phyloP scores from a whole-genome alignment of 2,888 invertebrate species.

The Agrilus biguttatus region DNA sequence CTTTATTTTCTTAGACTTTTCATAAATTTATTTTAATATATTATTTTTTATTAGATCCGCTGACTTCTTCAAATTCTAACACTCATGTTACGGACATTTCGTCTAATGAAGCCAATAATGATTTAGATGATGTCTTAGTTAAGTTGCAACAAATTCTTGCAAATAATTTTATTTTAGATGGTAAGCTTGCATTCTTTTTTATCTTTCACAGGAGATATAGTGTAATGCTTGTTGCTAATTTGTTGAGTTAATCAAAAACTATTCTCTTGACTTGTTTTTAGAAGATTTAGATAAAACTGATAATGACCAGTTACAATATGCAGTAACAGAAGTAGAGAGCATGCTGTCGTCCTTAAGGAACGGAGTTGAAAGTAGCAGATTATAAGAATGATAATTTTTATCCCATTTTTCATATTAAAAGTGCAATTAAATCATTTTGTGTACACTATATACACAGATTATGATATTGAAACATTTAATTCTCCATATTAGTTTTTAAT shows the following conservation, averaged over 20 bases:
- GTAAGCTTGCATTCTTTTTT: conserved; percentile 22
- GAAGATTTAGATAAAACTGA: conserved; percentile 41
- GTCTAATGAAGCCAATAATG: conserved; percentile 43
- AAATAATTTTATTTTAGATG: conserved; percentile 51
- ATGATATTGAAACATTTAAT: no score
- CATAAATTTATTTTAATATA: not conserved
- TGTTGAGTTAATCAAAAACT: not conserved
- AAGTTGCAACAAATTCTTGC: conserved; percentile 56
- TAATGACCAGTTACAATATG: conserved; percentile 50
- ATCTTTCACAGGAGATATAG: no score
- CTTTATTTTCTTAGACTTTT: not conserved
- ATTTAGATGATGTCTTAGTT: conserved; percentile 53
- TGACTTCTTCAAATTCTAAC: not conserved
- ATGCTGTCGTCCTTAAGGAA: conserved; percentile 50
- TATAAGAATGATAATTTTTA: no score
- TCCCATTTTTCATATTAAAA: no score
- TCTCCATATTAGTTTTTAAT: no score
- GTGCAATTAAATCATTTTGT: no score
- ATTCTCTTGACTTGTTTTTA: conserved; percentile 5
- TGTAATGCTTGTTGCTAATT: no score
- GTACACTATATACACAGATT: no score
- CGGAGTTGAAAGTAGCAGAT: conserved; percentile 44
- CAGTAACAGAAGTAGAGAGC: conserved; percentile 57
- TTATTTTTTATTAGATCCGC: not conserved
- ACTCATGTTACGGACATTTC: conserved; percentile 4